A percentile compares a stretch with the other conserved stretches of the same genome.
These are phyloP conservation scores for Siniperca knerii DNA, from an alignment of 2,113 vertebrate genomes.

Conservation along the genomic window DNA sequence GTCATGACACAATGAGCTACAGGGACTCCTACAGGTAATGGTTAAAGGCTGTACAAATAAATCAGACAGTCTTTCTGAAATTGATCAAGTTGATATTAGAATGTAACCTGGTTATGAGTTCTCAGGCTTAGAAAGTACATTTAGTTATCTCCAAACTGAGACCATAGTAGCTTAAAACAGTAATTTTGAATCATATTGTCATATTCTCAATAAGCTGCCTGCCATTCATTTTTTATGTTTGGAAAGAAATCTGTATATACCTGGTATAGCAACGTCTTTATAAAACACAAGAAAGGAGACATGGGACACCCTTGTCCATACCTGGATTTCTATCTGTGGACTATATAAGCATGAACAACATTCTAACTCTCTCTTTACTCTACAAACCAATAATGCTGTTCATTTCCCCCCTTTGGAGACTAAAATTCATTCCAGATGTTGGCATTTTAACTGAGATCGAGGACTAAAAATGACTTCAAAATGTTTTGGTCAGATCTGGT, in stretches of 20 bases:
- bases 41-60: background rate
- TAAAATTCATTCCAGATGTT: slow-evolving; percentile 75
- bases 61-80: background rate
- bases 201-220: background rate
- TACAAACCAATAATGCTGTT: slow-evolving; percentile 36
- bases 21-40: slow-evolving; percentile 97
- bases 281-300: background rate
- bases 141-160: background rate
- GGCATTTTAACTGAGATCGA: slow-evolving; percentile 37
- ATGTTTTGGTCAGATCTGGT: slow-evolving; percentile 69
- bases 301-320: background rate
- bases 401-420: slow-evolving; percentile 38
- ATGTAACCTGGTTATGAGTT: background rate
- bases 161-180: background rate
- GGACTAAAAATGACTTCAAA: slow-evolving; percentile 79
- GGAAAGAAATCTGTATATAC: background rate
- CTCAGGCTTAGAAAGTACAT: background rate
- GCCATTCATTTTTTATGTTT: background rate
- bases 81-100: background rate
- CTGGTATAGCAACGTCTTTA: background rate
- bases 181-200: background rate
- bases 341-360: slow-evolving; percentile 41
- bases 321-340: slow-evolving; percentile 25
- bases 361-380: slow-evolving; percentile 29
- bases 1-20: slow-evolving; percentile 99